phyloP scores from a whole-genome alignment of 2,113 vertebrate species.

The Neoarius graeffei region DNA sequence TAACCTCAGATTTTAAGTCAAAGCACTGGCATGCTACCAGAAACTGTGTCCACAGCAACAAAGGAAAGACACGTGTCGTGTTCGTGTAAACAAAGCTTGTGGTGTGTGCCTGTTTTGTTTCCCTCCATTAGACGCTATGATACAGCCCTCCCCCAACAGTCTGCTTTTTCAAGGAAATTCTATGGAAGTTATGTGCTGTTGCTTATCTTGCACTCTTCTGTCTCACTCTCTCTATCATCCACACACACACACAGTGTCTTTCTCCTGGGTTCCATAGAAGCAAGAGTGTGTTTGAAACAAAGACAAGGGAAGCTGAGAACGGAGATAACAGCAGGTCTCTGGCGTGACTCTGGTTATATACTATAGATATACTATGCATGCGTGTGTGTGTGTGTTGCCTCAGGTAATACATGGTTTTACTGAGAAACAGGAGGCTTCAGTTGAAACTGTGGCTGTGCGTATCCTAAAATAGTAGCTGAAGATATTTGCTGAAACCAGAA shows the following conservation, averaged over 20 bases:
- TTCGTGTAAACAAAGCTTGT: conserved; percentile 36
- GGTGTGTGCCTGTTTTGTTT: conserved; percentile 38
- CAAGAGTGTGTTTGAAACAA: conserved; percentile 17
- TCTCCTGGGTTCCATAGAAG: conserved; percentile 58
- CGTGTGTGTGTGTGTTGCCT: conserved; percentile 5
- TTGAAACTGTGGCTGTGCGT: background rate
- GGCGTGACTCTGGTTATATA: background rate
- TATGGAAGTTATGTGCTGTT: conserved; percentile 47
- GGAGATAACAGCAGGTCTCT: conserved; percentile 8
- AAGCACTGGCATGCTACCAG: background rate
- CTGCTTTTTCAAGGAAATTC: conserved; percentile 46
- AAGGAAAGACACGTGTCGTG: background rate
- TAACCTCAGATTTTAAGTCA: conserved; percentile 13
- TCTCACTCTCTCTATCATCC: conserved; percentile 3
- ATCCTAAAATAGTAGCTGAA: background rate
- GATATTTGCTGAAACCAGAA: background rate
- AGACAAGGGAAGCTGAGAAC: conserved; percentile 27
- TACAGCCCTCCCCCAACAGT: conserved; percentile 15
- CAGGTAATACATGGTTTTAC: background rate
- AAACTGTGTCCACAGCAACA: conserved; percentile 53
- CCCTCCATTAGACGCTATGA: conserved; percentile 4
- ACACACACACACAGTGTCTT: conserved; percentile 51
- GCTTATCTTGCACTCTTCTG: conserved; percentile 45
- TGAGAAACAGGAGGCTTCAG: background rate
- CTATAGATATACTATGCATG: background rate